Evolutionary conservation across 2,113 vertebrate species (phyloP), one percentile per base, ranked within the genome.

Genomic region (Hemichromis elongatus): DNA sequence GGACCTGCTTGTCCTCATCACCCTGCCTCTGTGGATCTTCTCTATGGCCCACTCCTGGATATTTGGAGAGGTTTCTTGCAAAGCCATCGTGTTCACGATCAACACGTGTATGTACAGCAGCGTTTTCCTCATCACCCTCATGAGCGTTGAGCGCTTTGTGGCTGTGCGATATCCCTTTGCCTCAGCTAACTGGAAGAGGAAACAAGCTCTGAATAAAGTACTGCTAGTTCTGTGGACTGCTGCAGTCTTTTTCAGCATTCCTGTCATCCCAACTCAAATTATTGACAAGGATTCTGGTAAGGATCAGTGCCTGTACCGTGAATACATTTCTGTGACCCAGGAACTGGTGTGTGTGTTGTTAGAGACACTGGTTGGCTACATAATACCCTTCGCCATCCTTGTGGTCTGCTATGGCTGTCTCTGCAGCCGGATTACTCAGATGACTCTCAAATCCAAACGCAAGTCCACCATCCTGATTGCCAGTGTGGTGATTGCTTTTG

Each of bases 1-100:
- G 1, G 96, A 96, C 87, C 91, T 96, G 79, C 85, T 97, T 81
- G 95, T 96, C 33, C 93, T 96, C 85, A 92, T 96, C 91, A 97
- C 96, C 5, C 80, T 96, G 80, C 96, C 96, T n/a, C 11, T 97
- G 14, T 97, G 96, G 96, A 96, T 96, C 89, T 96, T 96, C 90
- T 95, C 95, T 4, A 54, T 97, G 59, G 95, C 84, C 2, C 57
- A 33, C 19, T 93, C 91, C 55, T 97, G 96, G 96, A 92, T 96
- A 77, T 96, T 96, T 26, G 95, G 96, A 10, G 86, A 92, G 63
- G 82, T 30, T 21, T 75, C 75, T 24, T 97, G 96, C 86, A 96
- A 96, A 85, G 91, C 91, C 63, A 94, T 95, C 45, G 93, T 94
- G 19, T 96, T 94, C 40, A 6, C 96, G 28, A 95, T 96, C 92